Base-by-base conservation (phyloP, 2,888 invertebrate genomes). In the Flexamia atlantica region DNA sequence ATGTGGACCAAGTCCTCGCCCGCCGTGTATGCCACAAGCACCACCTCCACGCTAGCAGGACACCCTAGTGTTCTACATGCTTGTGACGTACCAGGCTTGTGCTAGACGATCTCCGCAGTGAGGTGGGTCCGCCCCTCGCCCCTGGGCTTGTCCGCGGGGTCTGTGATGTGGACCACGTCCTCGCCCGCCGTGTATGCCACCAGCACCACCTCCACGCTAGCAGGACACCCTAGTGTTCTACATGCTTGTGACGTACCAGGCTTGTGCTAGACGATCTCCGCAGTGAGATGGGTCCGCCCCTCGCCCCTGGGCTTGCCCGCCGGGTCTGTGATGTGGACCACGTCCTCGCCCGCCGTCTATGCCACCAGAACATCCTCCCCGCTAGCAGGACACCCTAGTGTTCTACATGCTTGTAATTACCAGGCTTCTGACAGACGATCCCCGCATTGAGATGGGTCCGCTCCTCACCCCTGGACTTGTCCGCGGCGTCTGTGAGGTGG, bases 351-450 rank as follows among this genome's bases (percentile, higher is more conserved):
- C 1, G 88, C 86, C 10, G 86, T 87, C 84, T 87, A 88, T 2
- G 88, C 87, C n/a, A 88, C 88, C 70, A 88, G 83, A 83, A 88
- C 87, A 20, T 88, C 87, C 85, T 88, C 88, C 25, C 88, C 88
- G 64, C 87, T 86, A n/a, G n/a, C n/a, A n/a, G n/a, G n/a, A n/a
- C n/a, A n/a, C n/a, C n/a, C n/a, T n/a, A n/a, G n/a, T n/a, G n/a
- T n/a, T n/a, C n/a, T n/a, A n/a, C n/a, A n/a, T n/a, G n/a, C n/a
- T n/a, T n/a, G n/a, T n/a, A n/a, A n/a, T n/a, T n/a, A n/a, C n/a
- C n/a, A n/a, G n/a, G n/a, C n/a, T n/a, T n/a, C n/a, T n/a, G n/a
- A n/a, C n/a, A n/a, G n/a, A n/a, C n/a, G n/a, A n/a, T n/a, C n/a
- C n/a, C n/a, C n/a, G n/a, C n/a, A n/a, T n/a, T n/a, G n/a, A n/a